Evolutionary conservation across 2,888 invertebrate genomes (phyloP).

Genomic region (Apodemia hepburni): DNA sequence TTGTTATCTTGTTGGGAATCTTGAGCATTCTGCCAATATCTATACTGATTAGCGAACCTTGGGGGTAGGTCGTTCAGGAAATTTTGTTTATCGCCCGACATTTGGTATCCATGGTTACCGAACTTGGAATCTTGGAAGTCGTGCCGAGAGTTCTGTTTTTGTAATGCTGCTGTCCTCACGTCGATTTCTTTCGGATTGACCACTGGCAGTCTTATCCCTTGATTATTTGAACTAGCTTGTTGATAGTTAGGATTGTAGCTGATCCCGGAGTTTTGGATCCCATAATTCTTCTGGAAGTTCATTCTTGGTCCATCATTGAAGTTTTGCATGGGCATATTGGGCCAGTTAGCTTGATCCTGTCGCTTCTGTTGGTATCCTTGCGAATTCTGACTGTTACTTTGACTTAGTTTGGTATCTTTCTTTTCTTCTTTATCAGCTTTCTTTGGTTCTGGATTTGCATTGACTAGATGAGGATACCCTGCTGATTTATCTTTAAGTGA

Average conservation of each 20-base stretch:
- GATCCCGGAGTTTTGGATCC: conserved; percentile 50
- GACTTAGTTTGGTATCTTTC: conserved; percentile 49
- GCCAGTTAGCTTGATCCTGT: conserved; percentile 38
- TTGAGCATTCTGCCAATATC: conserved; percentile 64
- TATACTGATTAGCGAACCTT: conserved; percentile 69
- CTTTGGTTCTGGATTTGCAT: conserved; percentile 59
- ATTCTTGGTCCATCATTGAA: conserved; percentile 46
- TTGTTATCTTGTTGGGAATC: conserved; percentile 63
- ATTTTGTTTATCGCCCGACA: conserved; percentile 67
- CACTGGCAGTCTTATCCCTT: conserved; percentile 62
- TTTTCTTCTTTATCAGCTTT: conserved; percentile 60
- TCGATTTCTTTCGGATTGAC: conserved; percentile 77
- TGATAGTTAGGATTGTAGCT: conserved; percentile 54
- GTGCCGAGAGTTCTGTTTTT: conserved; percentile 65
- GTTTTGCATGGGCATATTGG: conserved; percentile 33
- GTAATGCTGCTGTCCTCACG: conserved; percentile 68
- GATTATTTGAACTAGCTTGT: conserved; percentile 39
- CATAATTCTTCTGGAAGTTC: conserved; percentile 60
- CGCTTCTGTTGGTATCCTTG: conserved; percentile 47
- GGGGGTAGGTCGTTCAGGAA: conserved; percentile 69
- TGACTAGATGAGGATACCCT: conserved; percentile 73
- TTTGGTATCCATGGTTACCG: conserved; percentile 53
- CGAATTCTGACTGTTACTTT: conserved; percentile 42
- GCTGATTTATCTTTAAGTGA: conserved; percentile 74
- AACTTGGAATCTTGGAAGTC: conserved; percentile 66